phyloP scores from a whole-genome alignment of 2,888 invertebrate genomes.

The Boloria euphrosyne region DNA sequence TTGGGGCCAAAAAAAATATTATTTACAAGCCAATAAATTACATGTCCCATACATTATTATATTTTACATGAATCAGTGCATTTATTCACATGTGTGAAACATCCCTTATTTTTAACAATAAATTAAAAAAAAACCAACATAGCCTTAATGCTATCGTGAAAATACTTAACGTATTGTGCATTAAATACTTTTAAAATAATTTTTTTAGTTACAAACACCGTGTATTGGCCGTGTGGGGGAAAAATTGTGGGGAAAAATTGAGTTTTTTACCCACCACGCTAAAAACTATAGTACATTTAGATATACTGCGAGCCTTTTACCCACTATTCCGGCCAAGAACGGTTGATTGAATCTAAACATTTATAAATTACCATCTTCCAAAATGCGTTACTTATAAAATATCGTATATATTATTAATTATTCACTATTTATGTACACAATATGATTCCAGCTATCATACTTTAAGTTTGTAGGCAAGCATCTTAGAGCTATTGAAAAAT shows the following conservation, averaged over 20 bases:
- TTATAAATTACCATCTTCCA: constrained; percentile 39
- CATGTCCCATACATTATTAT: constrained; percentile 64
- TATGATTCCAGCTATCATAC: constrained; percentile 72
- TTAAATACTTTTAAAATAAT: constrained; percentile 38
- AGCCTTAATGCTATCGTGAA: constrained; percentile 62
- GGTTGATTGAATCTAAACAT: constrained; percentile 40
- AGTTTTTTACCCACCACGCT: too few species aligned
- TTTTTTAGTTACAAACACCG: constrained; percentile 5
- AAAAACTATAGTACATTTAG: too few species aligned
- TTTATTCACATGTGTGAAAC: constrained; percentile 72
- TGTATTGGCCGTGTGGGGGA: background rate
- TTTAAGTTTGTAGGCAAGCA: constrained; percentile 72
- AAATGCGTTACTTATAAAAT: constrained; percentile 64
- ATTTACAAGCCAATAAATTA: constrained; percentile 60
- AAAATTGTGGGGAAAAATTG: too few species aligned
- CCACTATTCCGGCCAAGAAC: constrained; percentile 21
- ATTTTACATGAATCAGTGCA: constrained; percentile 71
- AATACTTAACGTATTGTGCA: constrained; percentile 46
- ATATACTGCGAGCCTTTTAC: background rate
- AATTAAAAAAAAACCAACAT: constrained; percentile 54
- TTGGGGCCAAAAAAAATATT: constrained; percentile 44
- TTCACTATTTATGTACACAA: constrained; percentile 76
- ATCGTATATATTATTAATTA: constrained; percentile 62
- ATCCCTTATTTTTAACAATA: constrained; percentile 46
- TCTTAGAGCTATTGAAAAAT: constrained; percentile 50